Evolutionary conservation across 37 sponge, comb jelly and placozoan genomes (phyloP).

Genomic region (Chondrilla cf. caribensis): DNA sequence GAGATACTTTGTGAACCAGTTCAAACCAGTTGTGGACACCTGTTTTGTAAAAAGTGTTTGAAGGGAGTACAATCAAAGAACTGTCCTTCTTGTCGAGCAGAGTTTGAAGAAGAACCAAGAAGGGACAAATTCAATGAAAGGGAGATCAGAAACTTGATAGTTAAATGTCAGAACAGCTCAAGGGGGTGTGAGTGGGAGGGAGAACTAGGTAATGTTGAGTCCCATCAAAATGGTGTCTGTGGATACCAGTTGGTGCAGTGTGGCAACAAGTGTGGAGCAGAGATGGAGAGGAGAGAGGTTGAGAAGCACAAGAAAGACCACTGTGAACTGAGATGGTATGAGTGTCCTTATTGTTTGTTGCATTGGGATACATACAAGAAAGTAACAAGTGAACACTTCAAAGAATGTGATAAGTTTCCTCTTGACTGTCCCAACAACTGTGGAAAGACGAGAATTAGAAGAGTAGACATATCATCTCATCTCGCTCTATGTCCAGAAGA

Average conservation of each 20-base stretch:
- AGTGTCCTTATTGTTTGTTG: neutral
- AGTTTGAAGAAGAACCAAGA: neutral
- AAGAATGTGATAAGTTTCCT: neutral
- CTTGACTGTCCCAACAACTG: neutral
- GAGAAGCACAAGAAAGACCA: neutral
- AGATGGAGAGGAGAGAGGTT: neutral
- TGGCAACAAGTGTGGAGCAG: too few species aligned
- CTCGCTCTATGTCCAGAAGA: neutral
- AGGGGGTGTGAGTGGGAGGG: neutral
- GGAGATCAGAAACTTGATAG: neutral
- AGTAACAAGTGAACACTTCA: neutral
- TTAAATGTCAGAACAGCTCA: neutral
- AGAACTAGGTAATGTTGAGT: neutral
- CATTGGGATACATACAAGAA: neutral
- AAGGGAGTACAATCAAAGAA: too few species aligned
- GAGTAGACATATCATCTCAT: neutral
- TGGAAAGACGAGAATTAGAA: neutral
- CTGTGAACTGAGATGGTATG: neutral
- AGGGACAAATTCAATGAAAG: constrained; percentile 4
- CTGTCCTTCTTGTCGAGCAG: neutral
- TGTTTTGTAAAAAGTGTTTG: too few species aligned
- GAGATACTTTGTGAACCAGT: too few species aligned
- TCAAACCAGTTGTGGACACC: too few species aligned
- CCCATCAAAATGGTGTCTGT: too few species aligned
- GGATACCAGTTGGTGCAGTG: too few species aligned